Percentiles rank a stretch among this genome's conserved stretches.
Conservation (phyloP, 2,888 invertebrate genomes). For the Dyspetes luteomarginatus region DNA sequence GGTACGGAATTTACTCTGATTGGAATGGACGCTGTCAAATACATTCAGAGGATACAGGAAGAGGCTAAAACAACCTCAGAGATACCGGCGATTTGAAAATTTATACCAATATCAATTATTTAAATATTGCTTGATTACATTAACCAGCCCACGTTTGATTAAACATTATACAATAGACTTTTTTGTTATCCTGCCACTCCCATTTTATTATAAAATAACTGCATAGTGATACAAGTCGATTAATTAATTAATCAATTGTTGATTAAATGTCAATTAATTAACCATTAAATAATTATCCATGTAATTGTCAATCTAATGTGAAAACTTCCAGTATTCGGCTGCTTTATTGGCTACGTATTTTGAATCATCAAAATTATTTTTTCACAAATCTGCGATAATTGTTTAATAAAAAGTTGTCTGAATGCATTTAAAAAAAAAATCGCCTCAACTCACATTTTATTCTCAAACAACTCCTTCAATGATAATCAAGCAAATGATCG, state of each 20-base stretch:
- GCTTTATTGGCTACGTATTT: too few relatives aligned
- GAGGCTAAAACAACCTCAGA: constrained; percentile 53
- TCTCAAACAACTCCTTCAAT: background rate
- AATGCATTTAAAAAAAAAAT: background rate
- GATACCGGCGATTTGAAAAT: constrained; percentile 36
- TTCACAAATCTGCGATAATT: too few relatives aligned
- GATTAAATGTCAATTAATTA: too few relatives aligned
- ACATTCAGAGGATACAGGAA: constrained; percentile 70
- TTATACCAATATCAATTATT: constrained; percentile 6
- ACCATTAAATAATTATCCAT: too few relatives aligned
- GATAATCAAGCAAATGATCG: background rate
- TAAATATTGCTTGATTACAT: background rate
- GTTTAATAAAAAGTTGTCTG: background rate
- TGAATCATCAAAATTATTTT: too few relatives aligned
- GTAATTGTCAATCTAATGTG: too few relatives aligned
- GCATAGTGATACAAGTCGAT: too few relatives aligned
- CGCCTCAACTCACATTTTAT: background rate
- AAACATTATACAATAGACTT: background rate
- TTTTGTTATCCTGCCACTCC: too few relatives aligned
- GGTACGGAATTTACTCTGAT: constrained; percentile 67
- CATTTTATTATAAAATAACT: too few relatives aligned
- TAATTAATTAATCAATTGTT: too few relatives aligned
- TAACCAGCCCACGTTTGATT: background rate
- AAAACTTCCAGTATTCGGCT: too few relatives aligned
- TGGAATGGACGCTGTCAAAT: constrained; percentile 74